Percentiles rank a stretch among this genome's conserved stretches.
phyloP scores from a whole-genome alignment of 2,113 vertebrate species.

The Condylura cristata region DNA sequence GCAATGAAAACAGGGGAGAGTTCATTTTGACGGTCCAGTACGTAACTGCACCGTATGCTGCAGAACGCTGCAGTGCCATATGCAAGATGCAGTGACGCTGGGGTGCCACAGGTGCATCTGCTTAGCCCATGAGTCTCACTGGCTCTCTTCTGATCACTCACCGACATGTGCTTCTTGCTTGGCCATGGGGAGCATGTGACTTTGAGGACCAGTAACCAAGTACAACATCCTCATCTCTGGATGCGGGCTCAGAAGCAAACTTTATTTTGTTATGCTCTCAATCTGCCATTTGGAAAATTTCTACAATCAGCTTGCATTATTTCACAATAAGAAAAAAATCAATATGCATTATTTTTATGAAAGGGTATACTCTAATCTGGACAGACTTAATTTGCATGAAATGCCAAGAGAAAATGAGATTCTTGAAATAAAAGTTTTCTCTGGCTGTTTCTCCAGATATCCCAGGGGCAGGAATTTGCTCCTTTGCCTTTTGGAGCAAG shows the following conservation, averaged over 20 bases:
- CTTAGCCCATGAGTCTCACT: neutral
- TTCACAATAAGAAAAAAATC: conserved; percentile 52
- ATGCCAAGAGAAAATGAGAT: neutral
- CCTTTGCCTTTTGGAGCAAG: conserved; percentile 45
- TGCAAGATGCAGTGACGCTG: neutral
- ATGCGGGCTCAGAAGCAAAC: neutral
- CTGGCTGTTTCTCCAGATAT: neutral
- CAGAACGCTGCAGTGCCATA: too few species aligned
- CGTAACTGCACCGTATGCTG: too few species aligned
- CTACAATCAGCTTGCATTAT: neutral
- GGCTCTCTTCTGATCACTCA: too few species aligned
- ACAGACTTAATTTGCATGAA: neutral
- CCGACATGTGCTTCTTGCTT: neutral
- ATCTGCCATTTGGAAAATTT: conserved; percentile 13
- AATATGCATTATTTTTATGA: conserved; percentile 19
- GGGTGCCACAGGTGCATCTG: neutral
- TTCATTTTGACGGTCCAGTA: neutral
- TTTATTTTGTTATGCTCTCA: neutral
- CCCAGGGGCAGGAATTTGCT: neutral
- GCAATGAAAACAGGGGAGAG: neutral
- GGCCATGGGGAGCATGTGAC: neutral
- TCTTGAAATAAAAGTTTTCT: neutral
- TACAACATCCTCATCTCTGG: neutral
- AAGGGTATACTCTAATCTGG: conserved; percentile 10
- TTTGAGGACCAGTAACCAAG: neutral